Evolutionary conservation across 2,888 invertebrate genomes (phyloP).

Genomic region (Parnassius orleans): DNA sequence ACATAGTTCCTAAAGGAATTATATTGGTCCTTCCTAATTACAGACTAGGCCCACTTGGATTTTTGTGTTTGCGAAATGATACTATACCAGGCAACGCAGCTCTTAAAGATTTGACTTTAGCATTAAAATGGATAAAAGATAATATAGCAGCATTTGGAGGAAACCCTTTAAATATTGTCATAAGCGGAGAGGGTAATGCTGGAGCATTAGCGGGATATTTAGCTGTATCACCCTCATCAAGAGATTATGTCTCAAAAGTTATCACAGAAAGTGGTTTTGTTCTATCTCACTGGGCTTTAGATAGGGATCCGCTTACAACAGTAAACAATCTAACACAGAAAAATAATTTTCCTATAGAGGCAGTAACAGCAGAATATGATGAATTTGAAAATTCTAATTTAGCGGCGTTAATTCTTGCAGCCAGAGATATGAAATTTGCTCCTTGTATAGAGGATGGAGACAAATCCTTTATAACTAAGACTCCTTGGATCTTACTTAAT

Average conservation of each 20-base stretch:
- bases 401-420: slow-evolving; percentile 39
- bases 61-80: slow-evolving; percentile 56
- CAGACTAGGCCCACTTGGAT: slow-evolving; percentile 65
- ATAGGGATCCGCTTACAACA: slow-evolving; percentile 50
- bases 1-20: slow-evolving; percentile 49
- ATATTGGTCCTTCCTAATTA: slow-evolving; percentile 66
- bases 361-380: slow-evolving; percentile 26
- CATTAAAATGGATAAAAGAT: slow-evolving; percentile 56
- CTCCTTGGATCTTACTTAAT: slow-evolving; percentile 52
- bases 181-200: slow-evolving; percentile 60
- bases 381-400: slow-evolving; percentile 36
- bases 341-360: slow-evolving; percentile 40
- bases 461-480: slow-evolving; percentile 45
- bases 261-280: slow-evolving; percentile 65
- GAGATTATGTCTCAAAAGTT: slow-evolving; percentile 50
- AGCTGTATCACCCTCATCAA: slow-evolving; percentile 50
- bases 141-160: slow-evolving; percentile 64
- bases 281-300: slow-evolving; percentile 59
- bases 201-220: slow-evolving; percentile 60
- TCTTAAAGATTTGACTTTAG: slow-evolving; percentile 60
- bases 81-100: slow-evolving; percentile 66
- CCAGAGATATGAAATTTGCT: slow-evolving; percentile 42
- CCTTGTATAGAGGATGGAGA: slow-evolving; percentile 52
- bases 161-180: slow-evolving; percentile 54
- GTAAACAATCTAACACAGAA: slow-evolving; percentile 51